Conservation (phyloP, 2,888 invertebrate species). For the Adineta ricciae region DNA sequence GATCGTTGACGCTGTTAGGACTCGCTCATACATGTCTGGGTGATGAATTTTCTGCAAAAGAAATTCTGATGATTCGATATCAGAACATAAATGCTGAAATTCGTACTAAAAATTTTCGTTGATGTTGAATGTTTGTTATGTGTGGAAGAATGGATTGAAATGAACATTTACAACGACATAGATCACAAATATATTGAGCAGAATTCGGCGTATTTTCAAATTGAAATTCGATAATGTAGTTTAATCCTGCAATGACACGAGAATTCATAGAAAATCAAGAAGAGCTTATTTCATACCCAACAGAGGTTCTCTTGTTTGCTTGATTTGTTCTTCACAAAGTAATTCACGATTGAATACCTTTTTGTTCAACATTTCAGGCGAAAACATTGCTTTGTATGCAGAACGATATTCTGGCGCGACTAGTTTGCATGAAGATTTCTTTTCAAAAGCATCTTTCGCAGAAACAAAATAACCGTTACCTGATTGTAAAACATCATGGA, state of each 20-base stretch:
- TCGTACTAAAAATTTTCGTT: not conserved
- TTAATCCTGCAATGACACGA: not conserved
- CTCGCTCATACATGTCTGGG: constrained; percentile 7
- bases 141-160: not conserved
- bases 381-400: not conserved
- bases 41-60: not conserved
- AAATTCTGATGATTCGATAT: not conserved
- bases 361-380: constrained; percentile 2
- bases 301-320: not conserved
- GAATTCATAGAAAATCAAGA: not conserved
- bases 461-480: not conserved
- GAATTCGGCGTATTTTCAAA: not conserved
- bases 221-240: constrained; percentile 16
- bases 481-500: constrained; percentile 9
- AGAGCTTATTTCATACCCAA: not conserved
- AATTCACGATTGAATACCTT: constrained; percentile 17
- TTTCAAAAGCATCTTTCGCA: not conserved
- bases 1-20: not conserved
- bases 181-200: not conserved
- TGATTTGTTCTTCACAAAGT: not conserved
- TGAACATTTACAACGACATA: constrained; percentile 9
- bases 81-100: not conserved
- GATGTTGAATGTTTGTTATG: constrained; percentile 4
- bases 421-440: not conserved
- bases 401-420: not conserved